Evolutionary conservation across 2,797 vertebrate genomes (phyloP).

Genomic region (Pempheris klunzingeri): DNA sequence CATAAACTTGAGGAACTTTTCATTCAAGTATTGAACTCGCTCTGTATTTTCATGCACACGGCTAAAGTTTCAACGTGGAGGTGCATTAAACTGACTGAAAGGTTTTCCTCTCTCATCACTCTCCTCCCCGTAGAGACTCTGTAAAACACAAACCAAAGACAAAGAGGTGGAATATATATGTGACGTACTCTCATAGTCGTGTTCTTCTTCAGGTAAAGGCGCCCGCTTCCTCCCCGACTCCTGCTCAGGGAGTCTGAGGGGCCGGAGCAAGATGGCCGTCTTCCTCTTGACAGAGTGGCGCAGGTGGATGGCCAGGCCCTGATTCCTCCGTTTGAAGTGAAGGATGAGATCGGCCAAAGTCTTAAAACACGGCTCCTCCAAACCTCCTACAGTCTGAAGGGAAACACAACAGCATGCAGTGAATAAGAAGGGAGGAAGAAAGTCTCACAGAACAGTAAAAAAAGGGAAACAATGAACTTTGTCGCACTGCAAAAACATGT

Average conservation of each 20-base stretch:
- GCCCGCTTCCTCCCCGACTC: fast-evolving
- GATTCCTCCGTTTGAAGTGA: slow-evolving; percentile 76
- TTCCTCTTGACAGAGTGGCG: slow-evolving; percentile 69
- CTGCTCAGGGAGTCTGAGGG: fast-evolving
- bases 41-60: no score
- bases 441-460: not conserved
- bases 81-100: no score
- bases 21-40: no score
- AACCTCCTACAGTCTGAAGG: slow-evolving; percentile 56
- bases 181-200: slow-evolving; percentile 75
- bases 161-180: fast-evolving
- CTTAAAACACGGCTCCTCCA: slow-evolving; percentile 67
- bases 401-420: not conserved
- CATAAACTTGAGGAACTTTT: no score
- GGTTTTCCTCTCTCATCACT: no score
- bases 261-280: slow-evolving; percentile 37
- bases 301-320: slow-evolving; percentile 76
- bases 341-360: slow-evolving; percentile 72
- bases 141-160: no score
- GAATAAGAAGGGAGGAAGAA: not conserved
- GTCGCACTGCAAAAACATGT: no score
- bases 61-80: no score
- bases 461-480: not conserved
- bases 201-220: not conserved
- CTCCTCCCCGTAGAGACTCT: no score